Base-by-base conservation (phyloP, 37 sponge, comb jelly and placozoan genomes). In the Corticium candelabrum region DNA sequence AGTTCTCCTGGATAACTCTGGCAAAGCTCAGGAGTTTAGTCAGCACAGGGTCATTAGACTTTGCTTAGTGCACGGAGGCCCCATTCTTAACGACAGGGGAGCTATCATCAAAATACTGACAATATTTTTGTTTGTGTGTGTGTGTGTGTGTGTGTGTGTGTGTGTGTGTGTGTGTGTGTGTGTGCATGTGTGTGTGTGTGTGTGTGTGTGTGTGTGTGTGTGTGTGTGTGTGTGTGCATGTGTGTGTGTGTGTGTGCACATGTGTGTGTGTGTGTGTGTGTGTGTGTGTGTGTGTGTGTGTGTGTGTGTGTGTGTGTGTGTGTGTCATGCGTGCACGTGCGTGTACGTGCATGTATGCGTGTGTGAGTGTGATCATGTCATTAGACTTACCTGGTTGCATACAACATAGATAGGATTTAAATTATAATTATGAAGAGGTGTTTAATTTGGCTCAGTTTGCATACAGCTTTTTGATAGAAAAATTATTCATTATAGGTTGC, bases 101-200 rank as follows among this genome's bases (percentile, higher is more conserved):
- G n/a, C n/a, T n/a, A n/a, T n/a, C n/a, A n/a, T n/a, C n/a, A n/a
- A n/a, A n/a, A n/a, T n/a, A n/a, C n/a, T n/a, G n/a, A n/a, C n/a
- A n/a, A n/a, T n/a, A n/a, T n/a, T n/a, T n/a, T n/a, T n/a, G n/a
- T n/a, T n/a, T n/a, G n/a, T n/a, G n/a, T n/a, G 80, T 79, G 80
- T 79, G 70, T 79, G 69, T 68, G 80, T 79, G 80, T 79, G 38
- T 2, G 38, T 79, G 69, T 1, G 69, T 79, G 80, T 79, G 36
- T 68, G 68, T 79, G 68, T 7, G 79, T 33, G 68, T 78, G 79
- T 78, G 36, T 2, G 67, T 50, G 36, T 76, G 77, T 76, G 77
- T 76, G 77, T 76, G 77, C 40, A 43, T 76, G 77, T 76, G 77
- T 76, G 77, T 76, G 77, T 74, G 74, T 74, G 74, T 74, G 77